phyloP scores from a whole-genome alignment of 2,888 invertebrate genomes.

The Odontomyia ornata region DNA sequence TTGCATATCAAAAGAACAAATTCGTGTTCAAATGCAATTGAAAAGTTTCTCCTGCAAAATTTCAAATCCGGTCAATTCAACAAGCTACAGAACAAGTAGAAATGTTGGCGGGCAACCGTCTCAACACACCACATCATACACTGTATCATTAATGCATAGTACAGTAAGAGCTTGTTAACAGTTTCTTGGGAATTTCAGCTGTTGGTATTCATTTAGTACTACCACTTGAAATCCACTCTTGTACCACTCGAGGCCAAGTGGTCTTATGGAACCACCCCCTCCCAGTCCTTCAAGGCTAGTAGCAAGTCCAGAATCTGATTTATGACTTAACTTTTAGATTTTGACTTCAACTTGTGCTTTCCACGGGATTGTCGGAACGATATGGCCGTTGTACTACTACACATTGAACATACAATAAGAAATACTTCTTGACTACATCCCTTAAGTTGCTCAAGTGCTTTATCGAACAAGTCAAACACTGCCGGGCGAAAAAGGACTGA shows the following conservation, averaged over 20 bases:
- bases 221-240: slow-evolving; percentile 22
- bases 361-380: neutral
- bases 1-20: too few species aligned
- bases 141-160: neutral
- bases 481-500: neutral
- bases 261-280: neutral
- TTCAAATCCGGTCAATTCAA: too few species aligned
- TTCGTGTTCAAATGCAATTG: too few species aligned
- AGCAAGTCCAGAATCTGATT: slow-evolving; percentile 13
- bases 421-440: neutral
- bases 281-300: neutral
- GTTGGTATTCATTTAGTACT: slow-evolving; percentile 22
- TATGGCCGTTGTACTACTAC: neutral
- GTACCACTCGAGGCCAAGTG: slow-evolving; percentile 24
- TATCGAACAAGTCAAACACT: neutral
- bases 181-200: slow-evolving; percentile 6
- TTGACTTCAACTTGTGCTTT: slow-evolving; percentile 20
- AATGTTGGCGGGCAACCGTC: too few species aligned
- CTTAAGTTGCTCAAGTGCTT: neutral
- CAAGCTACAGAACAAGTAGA: too few species aligned
- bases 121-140: too few species aligned
- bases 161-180: slow-evolving; percentile 14
- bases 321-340: slow-evolving; percentile 32
- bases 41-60: too few species aligned
- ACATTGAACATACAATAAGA: neutral